Percentiles rank a stretch among this genome's conserved stretches.
These are phyloP conservation scores for Phacellophora camtschatica DNA, from an alignment of 30 jellyfish, hydroid and myxozoan genomes.

Conservation along the genomic window DNA sequence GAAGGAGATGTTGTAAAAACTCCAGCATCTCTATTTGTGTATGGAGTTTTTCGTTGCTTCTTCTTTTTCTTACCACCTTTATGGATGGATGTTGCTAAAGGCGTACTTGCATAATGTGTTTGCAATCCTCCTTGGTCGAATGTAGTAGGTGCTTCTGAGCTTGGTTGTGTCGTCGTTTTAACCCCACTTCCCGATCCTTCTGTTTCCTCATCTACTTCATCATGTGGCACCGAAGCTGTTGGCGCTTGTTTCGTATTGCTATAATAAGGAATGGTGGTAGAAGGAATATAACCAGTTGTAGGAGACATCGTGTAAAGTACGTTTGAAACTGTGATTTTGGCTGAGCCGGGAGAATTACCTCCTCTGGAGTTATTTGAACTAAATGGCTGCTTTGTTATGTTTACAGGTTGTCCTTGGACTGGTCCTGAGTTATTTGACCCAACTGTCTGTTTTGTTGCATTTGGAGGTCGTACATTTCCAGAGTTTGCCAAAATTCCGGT, in stretches of 20 bases:
- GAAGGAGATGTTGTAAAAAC: neutral
- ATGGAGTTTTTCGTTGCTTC: slow-evolving; percentile 16
- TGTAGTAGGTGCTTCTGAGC: slow-evolving; percentile 34
- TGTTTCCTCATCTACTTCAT: slow-evolving; percentile 2
- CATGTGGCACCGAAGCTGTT: neutral
- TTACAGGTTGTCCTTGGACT: too few species aligned
- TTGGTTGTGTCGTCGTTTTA: slow-evolving; percentile 6
- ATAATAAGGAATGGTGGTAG: neutral
- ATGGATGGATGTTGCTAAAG: neutral
- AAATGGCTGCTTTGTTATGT: too few species aligned
- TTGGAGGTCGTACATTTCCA: too few species aligned
- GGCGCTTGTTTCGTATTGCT: neutral
- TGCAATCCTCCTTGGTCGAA: slow-evolving; percentile 23
- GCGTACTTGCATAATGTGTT: neutral
- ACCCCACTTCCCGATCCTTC: neutral
- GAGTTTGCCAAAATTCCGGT: too few species aligned
- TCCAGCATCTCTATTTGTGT: neutral
- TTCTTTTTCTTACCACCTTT: slow-evolving; percentile 14
- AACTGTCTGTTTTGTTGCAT: too few species aligned
- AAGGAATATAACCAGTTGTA: neutral
- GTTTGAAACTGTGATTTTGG: too few species aligned
- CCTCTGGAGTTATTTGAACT: too few species aligned
- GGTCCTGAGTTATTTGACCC: too few species aligned
- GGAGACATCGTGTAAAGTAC: too few species aligned
- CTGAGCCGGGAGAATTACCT: too few species aligned